These are phyloP conservation scores for Sericinus montela DNA, from an alignment of 2,888 invertebrate species.

Conservation along the genomic window DNA sequence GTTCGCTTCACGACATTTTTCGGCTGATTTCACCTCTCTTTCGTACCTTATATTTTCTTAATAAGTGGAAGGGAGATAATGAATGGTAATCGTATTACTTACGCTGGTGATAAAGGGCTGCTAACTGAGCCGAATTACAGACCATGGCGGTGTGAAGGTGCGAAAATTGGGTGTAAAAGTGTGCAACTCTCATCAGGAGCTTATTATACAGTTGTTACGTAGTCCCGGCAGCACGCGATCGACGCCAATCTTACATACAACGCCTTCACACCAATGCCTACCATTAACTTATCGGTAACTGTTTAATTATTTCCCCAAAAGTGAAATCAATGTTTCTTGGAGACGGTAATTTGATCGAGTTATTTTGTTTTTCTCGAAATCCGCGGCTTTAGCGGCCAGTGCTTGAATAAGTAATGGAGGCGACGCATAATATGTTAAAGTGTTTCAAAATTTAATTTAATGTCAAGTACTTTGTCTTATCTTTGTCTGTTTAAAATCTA, in stretches of 20 bases:
- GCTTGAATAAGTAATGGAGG: not conserved
- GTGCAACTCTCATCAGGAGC: constrained; percentile 32
- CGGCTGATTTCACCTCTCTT: constrained; percentile 25
- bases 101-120: constrained; percentile 5
- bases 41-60: constrained; percentile 2
- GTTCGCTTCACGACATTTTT: constrained; percentile 22
- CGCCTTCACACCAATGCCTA: constrained; percentile 23
- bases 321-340: constrained; percentile 15
- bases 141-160: constrained; percentile 46
- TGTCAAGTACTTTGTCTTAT: too few species aligned
- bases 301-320: constrained; percentile 18
- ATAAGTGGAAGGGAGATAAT: constrained; percentile 23
- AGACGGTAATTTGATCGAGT: constrained; percentile 14
- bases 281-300: constrained; percentile 14
- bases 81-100: constrained; percentile 40
- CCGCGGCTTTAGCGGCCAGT: not conserved
- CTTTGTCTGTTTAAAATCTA: too few species aligned
- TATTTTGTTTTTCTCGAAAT: constrained; percentile 4
- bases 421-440: not conserved
- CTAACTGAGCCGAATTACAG: constrained; percentile 46
- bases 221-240: constrained; percentile 27
- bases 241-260: constrained; percentile 24
- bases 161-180: constrained; percentile 68
- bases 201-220: constrained; percentile 31
- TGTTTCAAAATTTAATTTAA: too few species aligned